Base-by-base conservation (phyloP, 2,888 invertebrate genomes). In the Tricholauxania praeusta region DNA sequence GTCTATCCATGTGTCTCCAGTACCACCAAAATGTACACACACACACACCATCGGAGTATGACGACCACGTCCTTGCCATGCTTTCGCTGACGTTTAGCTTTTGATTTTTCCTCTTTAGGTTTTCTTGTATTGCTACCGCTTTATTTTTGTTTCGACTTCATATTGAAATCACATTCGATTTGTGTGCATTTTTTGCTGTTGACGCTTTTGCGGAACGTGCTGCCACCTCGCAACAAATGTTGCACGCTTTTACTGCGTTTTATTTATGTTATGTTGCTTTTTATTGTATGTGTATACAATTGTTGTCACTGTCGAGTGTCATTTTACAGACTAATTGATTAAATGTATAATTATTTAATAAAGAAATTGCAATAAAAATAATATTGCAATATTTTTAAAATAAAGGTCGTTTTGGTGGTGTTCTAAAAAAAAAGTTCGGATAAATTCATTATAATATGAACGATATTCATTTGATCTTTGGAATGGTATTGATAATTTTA, bases 41-140 rank as follows among this genome's bases (percentile, higher is more conserved):
- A 39, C 10, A 39, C 10, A 10, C 10, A 39, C 10, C 10, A 76
- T 75, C n/a, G n/a, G 71, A 75, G 74, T 80, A 80, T 81, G 82
- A 72, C 79, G 77, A 80, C 82, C 80, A 39, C 53, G 57, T 53
- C 64, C 62, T 69, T 51, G 48, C 15, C 19, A 19, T 14, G 65
- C 67, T 72, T 68, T 73, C 67, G 68, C 67, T 73, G 72, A 72
- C 72, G 72, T 49, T 53, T 67, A 68, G 57, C n/a, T 62, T 64
- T 49, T 48, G 52, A 48, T 48, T 64, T 53, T 62, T 53, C 57
- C 32, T 39, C 3, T 51, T 66, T 19, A 28, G 17, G 2, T 2
- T 68, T 17, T 32, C 57, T 12, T 66, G 55, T 32, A 17, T 52
- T 12, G 19, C 55, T n/a, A 19, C 22, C 55, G 22, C 60, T 32